A percentile compares a stretch with the other conserved stretches of the same genome.
Evolutionary conservation across 2,797 vertebrate species (phyloP).

Genomic region (Poecilia velifera): DNA sequence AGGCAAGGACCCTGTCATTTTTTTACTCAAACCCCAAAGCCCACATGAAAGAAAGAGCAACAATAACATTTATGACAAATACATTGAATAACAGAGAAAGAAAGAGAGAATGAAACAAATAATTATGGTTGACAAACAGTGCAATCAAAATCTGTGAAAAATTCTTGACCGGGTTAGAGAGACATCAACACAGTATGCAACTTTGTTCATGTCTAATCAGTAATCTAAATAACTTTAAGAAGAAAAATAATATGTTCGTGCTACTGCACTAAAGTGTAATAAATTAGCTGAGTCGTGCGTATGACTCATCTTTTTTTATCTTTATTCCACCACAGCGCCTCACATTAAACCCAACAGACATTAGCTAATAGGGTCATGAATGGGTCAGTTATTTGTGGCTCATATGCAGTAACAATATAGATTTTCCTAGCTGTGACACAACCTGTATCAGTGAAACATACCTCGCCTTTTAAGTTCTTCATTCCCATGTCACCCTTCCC

Average conservation of each 20-base stretch:
- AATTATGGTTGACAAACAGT: conserved; percentile 51
- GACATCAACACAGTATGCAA: conserved; percentile 40
- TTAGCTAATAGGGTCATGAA: conserved; percentile 46
- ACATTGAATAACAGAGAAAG: conserved; percentile 62
- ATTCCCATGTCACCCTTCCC: conserved; percentile 89
- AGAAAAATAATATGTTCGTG: not conserved
- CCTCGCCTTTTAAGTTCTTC: conserved; percentile 87
- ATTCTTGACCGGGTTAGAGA: conserved; percentile 52
- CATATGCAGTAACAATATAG: conserved; percentile 1
- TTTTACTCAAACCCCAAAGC: conserved; percentile 76
- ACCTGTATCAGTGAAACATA: conserved; percentile 61
- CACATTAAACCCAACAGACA: conserved; percentile 14
- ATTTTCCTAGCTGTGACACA: conserved; percentile 16
- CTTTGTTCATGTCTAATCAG: conserved; percentile 28
- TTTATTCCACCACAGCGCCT: conserved; percentile 12
- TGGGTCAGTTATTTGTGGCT: conserved; percentile 16
- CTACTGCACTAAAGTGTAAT: not conserved
- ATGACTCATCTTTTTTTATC: conserved; percentile 8
- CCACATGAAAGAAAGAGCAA: conserved; percentile 74
- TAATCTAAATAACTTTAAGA: conserved; percentile 36
- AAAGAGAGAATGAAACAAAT: conserved; percentile 47
- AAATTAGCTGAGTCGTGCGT: conserved; percentile 28
- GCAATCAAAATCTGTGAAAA: conserved; percentile 62
- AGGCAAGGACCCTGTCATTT: conserved; percentile 74
- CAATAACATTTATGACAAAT: conserved; percentile 76